Percentiles rank a stretch among this genome's conserved stretches.
phyloP scores from a whole-genome alignment of 2,113 vertebrate species.

The Cyprinodon tularosa region DNA sequence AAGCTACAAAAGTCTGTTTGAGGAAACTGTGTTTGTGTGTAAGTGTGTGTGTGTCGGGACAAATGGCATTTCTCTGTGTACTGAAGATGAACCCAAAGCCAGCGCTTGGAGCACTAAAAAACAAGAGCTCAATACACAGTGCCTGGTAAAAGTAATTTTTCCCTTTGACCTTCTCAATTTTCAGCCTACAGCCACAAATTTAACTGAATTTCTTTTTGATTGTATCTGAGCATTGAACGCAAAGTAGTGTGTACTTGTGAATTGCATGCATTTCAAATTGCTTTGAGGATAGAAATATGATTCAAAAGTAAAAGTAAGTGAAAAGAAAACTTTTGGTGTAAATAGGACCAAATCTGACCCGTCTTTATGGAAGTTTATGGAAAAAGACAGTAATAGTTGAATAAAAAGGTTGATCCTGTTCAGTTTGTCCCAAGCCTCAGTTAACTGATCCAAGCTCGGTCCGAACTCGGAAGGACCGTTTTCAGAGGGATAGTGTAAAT shows the following conservation, averaged over 20 bases:
- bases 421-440: not conserved
- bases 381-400: too few relatives aligned
- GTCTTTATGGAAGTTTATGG: too few relatives aligned
- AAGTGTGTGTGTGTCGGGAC: constrained; percentile 36
- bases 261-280: not conserved
- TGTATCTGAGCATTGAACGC: not conserved
- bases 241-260: not conserved
- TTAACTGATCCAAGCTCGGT: too few relatives aligned
- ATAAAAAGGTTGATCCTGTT: not conserved
- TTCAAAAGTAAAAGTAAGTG: too few relatives aligned
- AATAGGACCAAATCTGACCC: too few relatives aligned
- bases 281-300: too few relatives aligned
- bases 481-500: too few relatives aligned
- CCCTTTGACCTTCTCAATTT: not conserved
- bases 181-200: not conserved
- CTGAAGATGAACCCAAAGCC: constrained; percentile 57
- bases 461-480: too few relatives aligned
- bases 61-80: constrained; percentile 60
- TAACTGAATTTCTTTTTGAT: not conserved
- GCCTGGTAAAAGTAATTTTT: constrained; percentile 15
- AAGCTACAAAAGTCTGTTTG: constrained; percentile 62
- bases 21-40: constrained; percentile 33
- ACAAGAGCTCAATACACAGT: constrained; percentile 63
- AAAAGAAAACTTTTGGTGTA: too few relatives aligned
- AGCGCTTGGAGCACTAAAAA: constrained; percentile 65